A percentile compares a stretch with the other conserved stretches of the same genome.
phyloP scores from a whole-genome alignment of 2,797 vertebrate genomes.

The Champsocephalus esox region DNA sequence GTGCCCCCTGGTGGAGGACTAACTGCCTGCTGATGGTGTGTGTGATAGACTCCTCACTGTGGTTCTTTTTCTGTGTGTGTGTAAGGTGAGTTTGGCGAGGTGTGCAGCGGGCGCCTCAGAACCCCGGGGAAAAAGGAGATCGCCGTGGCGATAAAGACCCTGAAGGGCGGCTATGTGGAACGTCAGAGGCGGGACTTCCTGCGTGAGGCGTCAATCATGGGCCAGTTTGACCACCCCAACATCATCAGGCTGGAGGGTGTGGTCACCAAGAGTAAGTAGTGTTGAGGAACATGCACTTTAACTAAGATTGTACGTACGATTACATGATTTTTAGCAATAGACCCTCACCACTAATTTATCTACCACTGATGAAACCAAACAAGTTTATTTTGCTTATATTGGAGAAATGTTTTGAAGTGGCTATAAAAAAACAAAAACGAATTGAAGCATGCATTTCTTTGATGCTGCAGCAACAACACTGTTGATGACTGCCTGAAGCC shows the following conservation, averaged over 20 bases:
- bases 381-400: not conserved
- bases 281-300: not conserved
- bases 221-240: conserved; percentile 95
- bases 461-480: not conserved
- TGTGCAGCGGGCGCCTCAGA: conserved; percentile 93
- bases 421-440: conserved; percentile 3
- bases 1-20: conserved; percentile 77
- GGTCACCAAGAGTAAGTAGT: conserved; percentile 94
- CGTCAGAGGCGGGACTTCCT: conserved; percentile 94
- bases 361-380: conserved; percentile 6
- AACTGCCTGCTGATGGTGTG: conserved; percentile 5
- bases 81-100: conserved; percentile 95
- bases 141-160: conserved; percentile 94
- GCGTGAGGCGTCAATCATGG: conserved; percentile 96
- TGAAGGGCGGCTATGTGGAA: conserved; percentile 93
- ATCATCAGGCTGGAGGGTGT: conserved; percentile 95
- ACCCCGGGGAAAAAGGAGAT: conserved; percentile 95
- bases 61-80: not conserved
- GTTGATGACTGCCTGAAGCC: not conserved
- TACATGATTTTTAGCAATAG: not conserved
- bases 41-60: not conserved
- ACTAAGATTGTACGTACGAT: not conserved
- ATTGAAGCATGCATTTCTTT: not conserved
- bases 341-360: not conserved
- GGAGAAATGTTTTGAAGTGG: not conserved